phyloP scores from a whole-genome alignment of 2,797 vertebrate genomes.

The Coccyzus lansbergi region DNA sequence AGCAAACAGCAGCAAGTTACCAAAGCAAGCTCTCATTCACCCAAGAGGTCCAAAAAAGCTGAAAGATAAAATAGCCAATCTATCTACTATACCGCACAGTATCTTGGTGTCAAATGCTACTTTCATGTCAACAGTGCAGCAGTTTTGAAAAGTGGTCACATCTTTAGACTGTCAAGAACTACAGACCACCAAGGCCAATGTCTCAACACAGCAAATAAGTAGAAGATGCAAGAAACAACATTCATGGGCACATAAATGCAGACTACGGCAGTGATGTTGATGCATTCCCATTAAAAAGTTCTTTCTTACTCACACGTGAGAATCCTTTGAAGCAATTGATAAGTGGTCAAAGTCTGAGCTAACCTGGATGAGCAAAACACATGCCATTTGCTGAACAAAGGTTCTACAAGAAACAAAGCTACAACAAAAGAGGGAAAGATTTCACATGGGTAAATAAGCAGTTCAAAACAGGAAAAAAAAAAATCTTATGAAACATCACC shows the following conservation, averaged over 20 bases:
- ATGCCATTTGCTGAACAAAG: not conserved
- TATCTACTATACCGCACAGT: accelerated
- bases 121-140: not conserved
- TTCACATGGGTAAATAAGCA: not conserved
- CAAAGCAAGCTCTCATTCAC: not conserved
- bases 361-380: not conserved
- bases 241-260: accelerated
- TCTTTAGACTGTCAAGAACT: not conserved
- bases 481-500: not conserved
- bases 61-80: not conserved
- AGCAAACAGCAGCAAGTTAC: not conserved
- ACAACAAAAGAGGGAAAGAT: not conserved
- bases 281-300: not conserved
- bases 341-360: not conserved
- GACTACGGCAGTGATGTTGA: not conserved
- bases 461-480: not conserved
- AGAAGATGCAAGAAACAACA: not conserved
- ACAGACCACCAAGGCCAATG: not conserved
- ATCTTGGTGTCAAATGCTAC: not conserved
- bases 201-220: not conserved
- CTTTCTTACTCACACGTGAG: not conserved
- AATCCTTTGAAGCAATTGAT: not conserved
- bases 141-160: not conserved
- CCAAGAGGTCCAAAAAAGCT: not conserved
- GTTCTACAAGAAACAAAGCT: not conserved